Evolutionary conservation across 2,888 invertebrate species (phyloP).

Genomic region (Coelopa pilipes): DNA sequence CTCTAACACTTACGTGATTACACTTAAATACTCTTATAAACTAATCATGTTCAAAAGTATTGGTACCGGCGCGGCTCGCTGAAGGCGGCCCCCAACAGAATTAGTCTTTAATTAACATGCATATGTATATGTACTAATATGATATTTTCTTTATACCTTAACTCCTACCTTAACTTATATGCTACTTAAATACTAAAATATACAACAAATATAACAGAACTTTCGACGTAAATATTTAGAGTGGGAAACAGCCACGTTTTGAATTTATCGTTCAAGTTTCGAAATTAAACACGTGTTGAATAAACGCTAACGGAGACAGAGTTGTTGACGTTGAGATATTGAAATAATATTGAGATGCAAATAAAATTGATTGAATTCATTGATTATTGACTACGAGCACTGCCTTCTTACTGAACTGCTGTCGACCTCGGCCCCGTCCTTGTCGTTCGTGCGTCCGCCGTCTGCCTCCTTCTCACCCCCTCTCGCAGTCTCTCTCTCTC

Average conservation of each 20-base stretch:
- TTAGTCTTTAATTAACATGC: not conserved
- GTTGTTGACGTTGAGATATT: not conserved
- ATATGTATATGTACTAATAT: not conserved
- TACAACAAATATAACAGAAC: not conserved
- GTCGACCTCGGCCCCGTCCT: too few species aligned
- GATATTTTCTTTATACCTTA: conserved; percentile 18
- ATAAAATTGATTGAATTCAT: not conserved
- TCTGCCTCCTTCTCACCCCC: too few species aligned
- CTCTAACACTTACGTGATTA: too few species aligned
- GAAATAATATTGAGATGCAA: not conserved
- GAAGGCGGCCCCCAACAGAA: not conserved
- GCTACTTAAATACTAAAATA: too few species aligned
- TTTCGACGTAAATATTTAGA: conserved; percentile 13
- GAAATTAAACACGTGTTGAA: not conserved
- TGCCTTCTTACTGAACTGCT: too few species aligned
- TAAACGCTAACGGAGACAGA: not conserved
- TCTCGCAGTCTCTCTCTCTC: not conserved
- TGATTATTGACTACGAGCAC: too few species aligned
- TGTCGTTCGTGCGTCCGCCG: too few species aligned
- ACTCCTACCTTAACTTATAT: conserved; percentile 8
- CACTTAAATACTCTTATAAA: too few species aligned
- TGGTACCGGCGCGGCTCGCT: too few species aligned
- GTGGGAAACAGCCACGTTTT: not conserved
- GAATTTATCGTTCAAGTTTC: conserved; percentile 12
- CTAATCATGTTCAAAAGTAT: too few species aligned